phyloP scores from a whole-genome alignment of 2,797 vertebrate species.

The Pangasius krempfi region DNA sequence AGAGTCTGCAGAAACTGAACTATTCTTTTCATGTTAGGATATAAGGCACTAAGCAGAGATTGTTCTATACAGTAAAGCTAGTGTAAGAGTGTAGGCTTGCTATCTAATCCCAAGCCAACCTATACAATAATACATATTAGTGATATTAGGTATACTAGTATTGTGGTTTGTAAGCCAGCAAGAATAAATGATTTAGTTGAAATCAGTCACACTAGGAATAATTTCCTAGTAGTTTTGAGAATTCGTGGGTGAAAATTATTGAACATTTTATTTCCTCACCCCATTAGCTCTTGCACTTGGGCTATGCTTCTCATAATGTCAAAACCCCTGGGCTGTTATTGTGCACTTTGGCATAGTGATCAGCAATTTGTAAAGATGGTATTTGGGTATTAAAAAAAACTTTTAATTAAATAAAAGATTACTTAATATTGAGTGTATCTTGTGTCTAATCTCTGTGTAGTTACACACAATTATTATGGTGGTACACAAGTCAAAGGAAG shows the following conservation, averaged over 20 bases:
- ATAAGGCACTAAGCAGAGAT: conserved; percentile 14
- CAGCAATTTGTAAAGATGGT: neutral
- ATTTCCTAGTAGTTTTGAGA: neutral
- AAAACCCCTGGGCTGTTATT: neutral
- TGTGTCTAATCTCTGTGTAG: neutral
- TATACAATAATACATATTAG: neutral
- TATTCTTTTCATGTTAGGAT: conserved; percentile 35
- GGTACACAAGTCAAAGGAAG: neutral
- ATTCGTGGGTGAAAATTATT: neutral
- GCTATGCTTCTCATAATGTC: neutral
- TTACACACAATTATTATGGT: neutral
- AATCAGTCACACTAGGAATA: neutral
- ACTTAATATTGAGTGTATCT: neutral
- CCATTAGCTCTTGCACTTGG: neutral
- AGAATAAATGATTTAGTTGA: neutral
- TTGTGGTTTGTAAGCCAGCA: neutral
- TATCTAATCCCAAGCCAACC: neutral
- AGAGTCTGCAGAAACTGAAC: conserved; percentile 18
- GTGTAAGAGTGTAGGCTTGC: neutral
- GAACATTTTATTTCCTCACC: neutral
- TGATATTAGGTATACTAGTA: neutral
- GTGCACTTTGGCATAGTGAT: neutral
- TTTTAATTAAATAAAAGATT: neutral
- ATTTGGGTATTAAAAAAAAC: neutral
- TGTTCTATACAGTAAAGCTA: conserved; percentile 26